Evolutionary conservation across 2,888 invertebrate genomes (phyloP).

Genomic region (Amphiduros pacificus): DNA sequence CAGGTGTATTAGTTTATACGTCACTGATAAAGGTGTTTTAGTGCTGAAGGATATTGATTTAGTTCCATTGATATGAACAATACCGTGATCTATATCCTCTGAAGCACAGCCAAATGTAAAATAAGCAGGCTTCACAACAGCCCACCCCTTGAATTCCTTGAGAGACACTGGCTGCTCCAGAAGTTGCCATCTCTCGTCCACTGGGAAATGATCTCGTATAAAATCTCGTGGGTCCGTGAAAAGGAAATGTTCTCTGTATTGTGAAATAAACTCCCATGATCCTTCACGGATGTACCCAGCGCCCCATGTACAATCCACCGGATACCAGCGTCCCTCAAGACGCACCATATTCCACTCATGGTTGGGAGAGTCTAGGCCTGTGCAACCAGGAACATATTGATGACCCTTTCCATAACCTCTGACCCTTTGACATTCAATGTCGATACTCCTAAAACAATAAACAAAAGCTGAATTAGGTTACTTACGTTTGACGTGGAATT

Average conservation of each 20-base stretch:
- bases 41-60: neutral
- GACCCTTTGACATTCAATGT: no score
- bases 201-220: neutral
- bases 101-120: neutral
- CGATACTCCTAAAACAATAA: no score
- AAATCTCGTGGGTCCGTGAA: neutral
- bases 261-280: neutral
- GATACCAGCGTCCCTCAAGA: neutral
- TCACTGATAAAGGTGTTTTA: neutral
- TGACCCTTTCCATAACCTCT: neutral
- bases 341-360: neutral
- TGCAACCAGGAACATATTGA: neutral
- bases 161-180: neutral
- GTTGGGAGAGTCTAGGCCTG: neutral
- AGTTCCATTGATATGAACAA: neutral
- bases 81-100: neutral
- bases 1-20: neutral
- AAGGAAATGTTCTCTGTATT: neutral
- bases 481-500: no score
- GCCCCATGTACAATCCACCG: neutral
- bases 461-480: no score
- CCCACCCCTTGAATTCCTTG: neutral
- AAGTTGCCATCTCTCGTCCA: conserved; percentile 1
- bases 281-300: neutral
- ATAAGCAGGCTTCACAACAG: neutral